Evolutionary conservation across 1,140 invertebrate species (phyloP).

Genomic region (Mactra quadrangularis): DNA sequence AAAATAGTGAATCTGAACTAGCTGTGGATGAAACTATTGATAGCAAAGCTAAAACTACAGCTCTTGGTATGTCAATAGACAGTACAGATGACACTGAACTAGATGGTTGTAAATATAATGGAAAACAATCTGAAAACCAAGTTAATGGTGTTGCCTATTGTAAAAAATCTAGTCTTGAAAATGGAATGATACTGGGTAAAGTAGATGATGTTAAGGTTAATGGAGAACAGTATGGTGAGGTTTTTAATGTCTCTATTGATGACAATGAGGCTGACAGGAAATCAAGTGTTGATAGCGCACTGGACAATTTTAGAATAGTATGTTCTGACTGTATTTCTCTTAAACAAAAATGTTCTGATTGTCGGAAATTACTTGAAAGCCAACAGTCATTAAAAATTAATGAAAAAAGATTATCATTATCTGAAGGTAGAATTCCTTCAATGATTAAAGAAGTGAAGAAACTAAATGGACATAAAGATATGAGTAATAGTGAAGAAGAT

Average conservation of each 20-base stretch:
- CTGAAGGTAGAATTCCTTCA: not conserved
- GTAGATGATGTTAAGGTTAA: not conserved
- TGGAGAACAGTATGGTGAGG: not conserved
- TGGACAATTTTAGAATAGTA: constrained; percentile 26
- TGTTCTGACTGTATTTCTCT: constrained; percentile 45
- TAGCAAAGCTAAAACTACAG: not conserved
- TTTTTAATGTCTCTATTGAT: not conserved
- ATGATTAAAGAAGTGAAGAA: not conserved
- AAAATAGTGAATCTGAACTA: not conserved
- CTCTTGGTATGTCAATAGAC: not conserved
- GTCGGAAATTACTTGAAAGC: constrained; percentile 29
- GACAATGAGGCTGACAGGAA: not conserved
- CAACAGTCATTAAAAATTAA: constrained; percentile 23
- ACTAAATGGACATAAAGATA: constrained; percentile 10
- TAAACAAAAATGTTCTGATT: constrained; percentile 41
- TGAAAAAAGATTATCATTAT: constrained; percentile 16
- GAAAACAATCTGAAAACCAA: not conserved
- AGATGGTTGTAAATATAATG: not conserved
- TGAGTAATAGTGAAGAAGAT: too few relatives aligned
- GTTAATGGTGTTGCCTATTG: too few relatives aligned
- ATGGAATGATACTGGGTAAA: not conserved
- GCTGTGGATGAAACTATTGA: not conserved
- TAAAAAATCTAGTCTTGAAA: not conserved
- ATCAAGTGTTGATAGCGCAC: constrained; percentile 28
- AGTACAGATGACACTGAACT: not conserved